Base-by-base conservation (phyloP, 1,140 invertebrate genomes). In the Copidosoma floridanum region DNA sequence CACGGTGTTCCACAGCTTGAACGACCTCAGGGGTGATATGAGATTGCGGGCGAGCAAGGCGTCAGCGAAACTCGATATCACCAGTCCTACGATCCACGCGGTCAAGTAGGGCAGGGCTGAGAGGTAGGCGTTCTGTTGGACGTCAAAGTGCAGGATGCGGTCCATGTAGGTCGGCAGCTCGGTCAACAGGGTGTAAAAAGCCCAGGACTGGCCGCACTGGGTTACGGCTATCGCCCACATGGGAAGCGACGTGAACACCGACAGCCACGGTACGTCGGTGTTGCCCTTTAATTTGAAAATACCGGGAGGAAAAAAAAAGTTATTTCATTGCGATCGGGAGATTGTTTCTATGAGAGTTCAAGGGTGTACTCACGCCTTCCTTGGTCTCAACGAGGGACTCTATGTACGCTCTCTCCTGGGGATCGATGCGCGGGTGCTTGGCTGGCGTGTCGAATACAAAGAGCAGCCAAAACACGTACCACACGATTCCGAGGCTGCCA, bases 121-220 rank as follows among this genome's bases (percentile, higher is more conserved):
- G 2, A 80, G 60, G 55, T 72, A 73, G 51, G 78, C 73, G 35
- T 81, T 67, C 21, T 70, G 62, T 75, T 93, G 85, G 48, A 97
- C 89, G 68, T 94, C 85, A 67, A 93, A 94, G 72, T 95, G 89
- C 40, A 98, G 81, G 59, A 97, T 92, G 78, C 93, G 88, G 65
- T 89, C 89, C 89, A 99, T 94, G 70, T 97, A 99, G 0, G 92
- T 93, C 1, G 96, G 95, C 47, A 99, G 75, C 73, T 95, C 92
- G 0, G 92, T 97, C 5, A 98, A 82, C 69, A 97, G 89, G 16
- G 94, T 98, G 79, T 97, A 97, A 80, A 95, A 96, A 3, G 91
- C 91, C 94, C 94, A 98, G 44, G 93, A 88, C 70, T 95, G 90
- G 41, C 93, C 92, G 72, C 95, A 94, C 73, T 97, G 93, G 7